Evolutionary conservation across 2,888 invertebrate species (phyloP).

Genomic region (Synanthedon andrenaeformis): DNA sequence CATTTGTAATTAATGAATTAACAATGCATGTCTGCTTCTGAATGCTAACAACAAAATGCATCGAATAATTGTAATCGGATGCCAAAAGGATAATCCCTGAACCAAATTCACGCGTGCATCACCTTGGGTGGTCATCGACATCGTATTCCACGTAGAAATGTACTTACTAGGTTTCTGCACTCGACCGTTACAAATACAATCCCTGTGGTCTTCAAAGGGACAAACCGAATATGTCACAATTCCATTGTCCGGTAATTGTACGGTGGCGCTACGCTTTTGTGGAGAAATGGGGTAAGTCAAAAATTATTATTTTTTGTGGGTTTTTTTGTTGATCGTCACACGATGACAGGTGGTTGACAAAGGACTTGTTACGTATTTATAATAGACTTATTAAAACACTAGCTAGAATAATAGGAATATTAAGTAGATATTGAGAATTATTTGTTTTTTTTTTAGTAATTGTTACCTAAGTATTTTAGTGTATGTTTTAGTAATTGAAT

Average conservation of each 20-base stretch:
- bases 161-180: slow-evolving; percentile 6
- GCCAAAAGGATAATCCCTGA: slow-evolving; percentile 28
- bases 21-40: neutral
- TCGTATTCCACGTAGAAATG: slow-evolving; percentile 12
- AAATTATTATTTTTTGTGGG: slow-evolving; percentile 49
- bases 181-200: slow-evolving; percentile 31
- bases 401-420: no score
- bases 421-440: neutral
- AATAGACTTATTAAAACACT: slow-evolving; percentile 22
- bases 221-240: slow-evolving; percentile 51
- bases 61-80: slow-evolving; percentile 17
- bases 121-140: slow-evolving; percentile 38
- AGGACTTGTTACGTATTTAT: slow-evolving; percentile 26
- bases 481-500: no score
- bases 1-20: no score
- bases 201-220: slow-evolving; percentile 40
- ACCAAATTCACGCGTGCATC: slow-evolving; percentile 34
- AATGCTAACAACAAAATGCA: neutral
- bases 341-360: slow-evolving; percentile 40
- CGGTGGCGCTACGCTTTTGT: slow-evolving; percentile 62
- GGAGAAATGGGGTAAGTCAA: slow-evolving; percentile 26
- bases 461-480: no score
- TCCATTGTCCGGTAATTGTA: slow-evolving; percentile 34
- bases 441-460: no score
- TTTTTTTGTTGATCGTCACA: slow-evolving; percentile 4